phyloP scores from a whole-genome alignment of 2,797 vertebrate species.

The Halcyon badia region DNA sequence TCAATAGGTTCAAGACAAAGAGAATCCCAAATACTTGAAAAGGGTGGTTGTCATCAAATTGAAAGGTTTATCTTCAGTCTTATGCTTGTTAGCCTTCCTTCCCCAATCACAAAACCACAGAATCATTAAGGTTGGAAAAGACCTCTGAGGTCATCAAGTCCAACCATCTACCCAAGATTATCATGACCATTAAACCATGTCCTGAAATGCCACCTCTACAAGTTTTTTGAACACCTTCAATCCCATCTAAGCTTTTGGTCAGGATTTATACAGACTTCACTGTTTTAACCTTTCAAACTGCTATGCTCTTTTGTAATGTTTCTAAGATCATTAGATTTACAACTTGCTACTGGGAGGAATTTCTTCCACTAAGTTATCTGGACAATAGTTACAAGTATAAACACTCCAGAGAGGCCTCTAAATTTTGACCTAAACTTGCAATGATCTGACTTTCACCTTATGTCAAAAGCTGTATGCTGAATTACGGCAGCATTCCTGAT shows the following conservation, averaged over 20 bases:
- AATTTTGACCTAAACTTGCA: slow-evolving; percentile 73
- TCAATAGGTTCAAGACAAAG: not conserved
- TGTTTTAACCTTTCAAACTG: accelerated
- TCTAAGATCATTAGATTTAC: slow-evolving; percentile 64
- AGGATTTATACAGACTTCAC: not conserved
- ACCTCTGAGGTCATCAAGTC: too few relatives aligned
- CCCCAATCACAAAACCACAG: not conserved
- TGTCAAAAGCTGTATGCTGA: slow-evolving; percentile 41
- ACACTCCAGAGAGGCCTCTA: slow-evolving; percentile 61
- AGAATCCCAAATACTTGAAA: not conserved
- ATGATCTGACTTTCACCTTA: slow-evolving; percentile 57
- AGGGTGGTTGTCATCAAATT: not conserved
- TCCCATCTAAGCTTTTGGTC: not conserved
- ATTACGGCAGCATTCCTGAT: slow-evolving; percentile 37
- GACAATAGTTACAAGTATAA: slow-evolving; percentile 62
- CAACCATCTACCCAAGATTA: too few relatives aligned
- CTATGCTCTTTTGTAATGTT: not conserved
- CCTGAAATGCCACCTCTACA: too few relatives aligned
- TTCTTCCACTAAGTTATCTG: slow-evolving; percentile 59
- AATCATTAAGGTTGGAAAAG: too few relatives aligned
- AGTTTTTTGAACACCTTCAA: too few relatives aligned
- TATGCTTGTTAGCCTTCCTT: not conserved
- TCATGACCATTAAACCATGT: too few relatives aligned
- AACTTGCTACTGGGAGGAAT: slow-evolving; percentile 36
- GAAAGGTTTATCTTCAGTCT: not conserved